Base-by-base conservation (phyloP, 2,113 vertebrate species). In the Ctenodactylus gundi region DNA sequence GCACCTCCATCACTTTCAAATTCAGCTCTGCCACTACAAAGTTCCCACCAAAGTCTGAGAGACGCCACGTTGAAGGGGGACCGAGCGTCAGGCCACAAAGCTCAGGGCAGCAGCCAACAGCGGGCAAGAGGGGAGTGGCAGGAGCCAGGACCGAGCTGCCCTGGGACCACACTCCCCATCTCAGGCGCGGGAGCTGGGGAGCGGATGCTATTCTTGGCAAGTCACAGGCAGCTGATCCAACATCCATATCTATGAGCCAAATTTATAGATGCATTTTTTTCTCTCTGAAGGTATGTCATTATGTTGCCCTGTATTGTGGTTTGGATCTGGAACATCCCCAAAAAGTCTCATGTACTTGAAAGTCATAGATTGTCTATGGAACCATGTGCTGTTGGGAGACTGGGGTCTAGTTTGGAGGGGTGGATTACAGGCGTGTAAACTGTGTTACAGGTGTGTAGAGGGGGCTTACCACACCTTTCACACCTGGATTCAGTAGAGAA, bases 11-110 rank as follows among this genome's bases (percentile, higher is more conserved):
- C 82, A 68, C 14, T 67, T 92, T 93, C 23, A 88, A 62, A 85
- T 53, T 64, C 88, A 90, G 15, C n/a, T 85, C 29, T 85, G 64
- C n/a, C 23, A 85, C 46, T 18, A 77, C 82, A 8, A 96, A 93
- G 93, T 73, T 55, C 13, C 64, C 23, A 87, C 1, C 36, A 8
- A 15, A 83, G 21, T 36, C 41, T 85, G 13, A 72, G 29, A 87
- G 86, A 31, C 58, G 72, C 82, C 11, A 3, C 29, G 60, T 41
- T 81, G 9, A 36, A 46, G 15, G 31, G 2, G 3, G n/a, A n/a
- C 1, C 13, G 82, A 51, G 57, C 77, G 4, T 58, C 53, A 83
- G 58, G 64, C 39, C 68, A 90, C 73, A 80, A 94, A n/a, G n/a
- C n/a, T n/a, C n/a, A n/a, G n/a, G n/a, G n/a, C n/a, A n/a, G 34